A percentile compares a stretch with the other conserved stretches of the same genome.
Conservation (phyloP, 1,140 invertebrate species). For the Heliconius himera region DNA sequence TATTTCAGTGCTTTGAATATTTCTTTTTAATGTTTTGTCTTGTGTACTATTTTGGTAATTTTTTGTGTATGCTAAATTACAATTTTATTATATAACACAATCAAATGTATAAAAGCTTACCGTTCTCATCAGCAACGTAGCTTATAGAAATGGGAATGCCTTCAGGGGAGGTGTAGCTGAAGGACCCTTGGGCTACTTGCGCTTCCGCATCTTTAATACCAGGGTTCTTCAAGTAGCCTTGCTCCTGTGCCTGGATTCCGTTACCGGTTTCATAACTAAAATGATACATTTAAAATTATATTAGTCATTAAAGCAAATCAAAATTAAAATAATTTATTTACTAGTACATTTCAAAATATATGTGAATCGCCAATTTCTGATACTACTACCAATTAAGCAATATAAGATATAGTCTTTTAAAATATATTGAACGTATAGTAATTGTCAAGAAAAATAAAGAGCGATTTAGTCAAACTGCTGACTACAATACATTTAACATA, state of each 20-base stretch:
- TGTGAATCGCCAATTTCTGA: too few species aligned
- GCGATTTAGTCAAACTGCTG: too few species aligned
- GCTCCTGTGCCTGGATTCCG: slow-evolving; percentile 85
- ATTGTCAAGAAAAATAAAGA: too few species aligned
- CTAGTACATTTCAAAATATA: not conserved
- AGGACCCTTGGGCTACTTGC: slow-evolving; percentile 83
- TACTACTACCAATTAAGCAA: too few species aligned
- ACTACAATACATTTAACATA: too few species aligned
- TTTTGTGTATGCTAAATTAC: too few species aligned
- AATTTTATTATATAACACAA: too few species aligned
- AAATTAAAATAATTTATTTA: not conserved
- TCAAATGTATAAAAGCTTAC: slow-evolving; percentile 42
- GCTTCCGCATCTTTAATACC: slow-evolving; percentile 84
- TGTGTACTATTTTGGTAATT: too few species aligned
- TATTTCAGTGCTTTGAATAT: too few species aligned
- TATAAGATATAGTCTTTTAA: not conserved
- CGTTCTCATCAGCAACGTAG: slow-evolving; percentile 83
- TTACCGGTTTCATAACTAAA: slow-evolving; percentile 86
- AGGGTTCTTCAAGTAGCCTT: slow-evolving; percentile 86
- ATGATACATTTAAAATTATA: not conserved
- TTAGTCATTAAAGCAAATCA: not conserved
- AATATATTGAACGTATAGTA: too few species aligned
- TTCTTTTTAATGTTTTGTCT: too few species aligned
- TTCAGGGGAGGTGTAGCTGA: slow-evolving; percentile 85
- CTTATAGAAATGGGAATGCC: slow-evolving; percentile 83